Evolutionary conservation across 2,888 invertebrate genomes (phyloP).

Genomic region (Anticlea derivata): DNA sequence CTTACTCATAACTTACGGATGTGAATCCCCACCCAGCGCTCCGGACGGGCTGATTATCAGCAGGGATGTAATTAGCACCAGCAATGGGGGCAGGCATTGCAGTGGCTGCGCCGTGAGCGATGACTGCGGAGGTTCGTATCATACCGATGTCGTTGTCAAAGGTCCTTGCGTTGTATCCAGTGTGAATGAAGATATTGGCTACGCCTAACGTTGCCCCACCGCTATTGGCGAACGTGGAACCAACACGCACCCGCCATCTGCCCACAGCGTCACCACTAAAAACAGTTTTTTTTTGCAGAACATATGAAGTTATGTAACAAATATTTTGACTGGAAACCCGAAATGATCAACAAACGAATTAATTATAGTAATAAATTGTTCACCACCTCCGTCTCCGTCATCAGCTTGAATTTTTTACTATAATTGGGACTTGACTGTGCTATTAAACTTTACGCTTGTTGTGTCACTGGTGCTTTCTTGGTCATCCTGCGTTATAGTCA

Average conservation of each 20-base stretch:
- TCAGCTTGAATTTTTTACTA: too few species aligned
- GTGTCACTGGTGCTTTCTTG: too few species aligned
- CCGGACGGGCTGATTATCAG: conserved; percentile 52
- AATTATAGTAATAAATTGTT: too few species aligned
- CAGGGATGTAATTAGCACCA: conserved; percentile 47
- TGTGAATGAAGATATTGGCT: conserved; percentile 43
- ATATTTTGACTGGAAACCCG: too few species aligned
- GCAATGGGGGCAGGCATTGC: conserved; percentile 31
- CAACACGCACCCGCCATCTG: conserved; percentile 52
- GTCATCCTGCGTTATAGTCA: too few species aligned
- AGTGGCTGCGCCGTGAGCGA: conserved; percentile 26
- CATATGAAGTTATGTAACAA: too few species aligned
- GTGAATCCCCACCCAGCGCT: conserved; percentile 60
- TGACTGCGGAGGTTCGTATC: conserved; percentile 36
- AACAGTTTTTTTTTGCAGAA: too few species aligned
- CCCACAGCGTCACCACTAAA: too few species aligned
- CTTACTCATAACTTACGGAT: conserved; percentile 41
- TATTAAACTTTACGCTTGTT: too few species aligned
- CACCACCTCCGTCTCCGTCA: too few species aligned
- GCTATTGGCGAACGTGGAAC: conserved; percentile 52
- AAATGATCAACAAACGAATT: too few species aligned
- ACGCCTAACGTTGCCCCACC: conserved; percentile 47
- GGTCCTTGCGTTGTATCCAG: conserved; percentile 46
- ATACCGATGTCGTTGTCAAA: conserved; percentile 51
- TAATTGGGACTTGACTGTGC: too few species aligned